A percentile compares a stretch with the other conserved stretches of the same genome.
These are phyloP conservation scores for Heptranchias perlo DNA, from an alignment of 2,113 vertebrate genomes.

Conservation along the genomic window DNA sequence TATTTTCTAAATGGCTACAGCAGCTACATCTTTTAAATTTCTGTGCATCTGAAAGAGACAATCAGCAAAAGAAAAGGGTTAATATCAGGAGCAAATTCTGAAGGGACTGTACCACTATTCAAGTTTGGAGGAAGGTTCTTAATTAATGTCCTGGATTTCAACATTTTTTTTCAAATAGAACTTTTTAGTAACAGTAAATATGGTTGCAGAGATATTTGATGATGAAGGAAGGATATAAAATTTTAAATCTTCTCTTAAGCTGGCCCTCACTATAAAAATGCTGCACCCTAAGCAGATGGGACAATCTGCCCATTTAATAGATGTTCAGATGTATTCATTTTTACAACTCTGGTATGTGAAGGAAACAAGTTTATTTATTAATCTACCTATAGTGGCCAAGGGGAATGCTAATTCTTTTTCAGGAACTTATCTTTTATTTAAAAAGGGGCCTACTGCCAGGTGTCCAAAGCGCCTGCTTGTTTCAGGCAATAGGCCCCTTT, in stretches of 20 bases:
- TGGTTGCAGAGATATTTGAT: background rate
- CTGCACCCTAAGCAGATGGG: background rate
- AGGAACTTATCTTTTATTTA: background rate
- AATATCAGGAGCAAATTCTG: background rate
- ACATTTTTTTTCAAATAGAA: background rate
- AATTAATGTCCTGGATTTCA: background rate
- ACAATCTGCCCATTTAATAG: background rate
- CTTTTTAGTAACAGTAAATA: background rate
- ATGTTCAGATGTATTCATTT: background rate
- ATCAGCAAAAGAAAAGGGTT: background rate
- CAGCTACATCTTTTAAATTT: background rate
- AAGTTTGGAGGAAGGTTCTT: background rate
- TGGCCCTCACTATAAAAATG: background rate
- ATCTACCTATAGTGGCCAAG: background rate
- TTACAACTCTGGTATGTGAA: background rate
- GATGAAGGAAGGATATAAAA: background rate
- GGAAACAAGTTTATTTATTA: background rate
- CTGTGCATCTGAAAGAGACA: background rate
- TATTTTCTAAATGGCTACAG: background rate
- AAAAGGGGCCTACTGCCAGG: background rate
- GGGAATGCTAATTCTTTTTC: background rate
- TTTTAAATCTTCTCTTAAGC: background rate
- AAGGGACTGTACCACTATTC: background rate
- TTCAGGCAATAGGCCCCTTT: background rate
- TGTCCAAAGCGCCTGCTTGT: background rate